Base-by-base conservation (phyloP, 2,888 invertebrate species). In the Acleris literana region DNA sequence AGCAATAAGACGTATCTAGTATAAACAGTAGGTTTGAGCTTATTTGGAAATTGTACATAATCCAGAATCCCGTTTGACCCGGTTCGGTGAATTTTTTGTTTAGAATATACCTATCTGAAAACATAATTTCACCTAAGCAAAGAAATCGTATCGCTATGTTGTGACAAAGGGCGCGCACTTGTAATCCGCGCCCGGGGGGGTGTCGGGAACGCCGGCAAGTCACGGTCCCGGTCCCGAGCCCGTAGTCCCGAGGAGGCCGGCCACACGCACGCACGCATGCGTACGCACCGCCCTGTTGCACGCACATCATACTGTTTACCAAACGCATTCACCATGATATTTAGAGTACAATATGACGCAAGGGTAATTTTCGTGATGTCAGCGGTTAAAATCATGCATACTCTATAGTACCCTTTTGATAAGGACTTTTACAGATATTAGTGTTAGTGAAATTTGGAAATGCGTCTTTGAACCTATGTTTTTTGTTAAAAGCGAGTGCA, bases 241-340 rank as follows among this genome's bases (percentile, higher is more conserved):
- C 69, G 79, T 85, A 90, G 89, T 90, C 81, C 81, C 77, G 82
- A 83, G 74, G 75, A 83, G 86, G 76, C 79, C 85, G 87, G 79
- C 81, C 76, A 66, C 46, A 75, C 72, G 87, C 70, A 72, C 82
- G 84, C 87, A 89, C 89, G 90, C 85, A 87, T 86, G 81, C 79
- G 77, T 79, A 68, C 69, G 71, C 70, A 74, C 71, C 68, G 18
- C 81, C 84, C 83, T 84, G 84, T 86, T 86, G 84, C 83, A 82
- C 84, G 81, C 72, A 78, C 71, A 72, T 63, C 33, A 55, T 17
- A 46, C 17, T 46, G 46, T 46, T 46, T 46, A 46, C 46, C n/a
- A 16, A 46, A 46, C n/a, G n/a, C 46, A 46, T 46, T 46, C n/a
- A 46, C n/a, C 5, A 46, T 46, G n/a, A 16, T 46, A 39, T 39